These are phyloP conservation scores for Anguilla rostrata DNA, from an alignment of 2,113 vertebrate species.

Conservation along the genomic window DNA sequence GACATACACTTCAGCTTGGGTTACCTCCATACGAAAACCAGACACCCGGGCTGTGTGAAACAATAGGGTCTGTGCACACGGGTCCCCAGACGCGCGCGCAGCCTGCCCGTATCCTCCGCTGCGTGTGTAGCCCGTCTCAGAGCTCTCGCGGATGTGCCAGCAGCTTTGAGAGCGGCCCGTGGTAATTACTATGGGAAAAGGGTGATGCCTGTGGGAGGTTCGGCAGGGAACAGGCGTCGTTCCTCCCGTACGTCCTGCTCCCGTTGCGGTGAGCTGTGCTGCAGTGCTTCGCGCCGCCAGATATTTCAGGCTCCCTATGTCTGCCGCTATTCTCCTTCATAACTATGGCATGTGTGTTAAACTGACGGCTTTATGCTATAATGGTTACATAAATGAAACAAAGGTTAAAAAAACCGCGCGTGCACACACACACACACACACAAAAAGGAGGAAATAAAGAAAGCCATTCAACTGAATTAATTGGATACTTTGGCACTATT, in stretches of 20 bases:
- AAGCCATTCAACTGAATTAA: conserved; percentile 36
- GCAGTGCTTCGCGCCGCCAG: conserved; percentile 45
- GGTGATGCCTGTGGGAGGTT: conserved; percentile 44
- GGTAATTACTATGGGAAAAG: conserved; percentile 52
- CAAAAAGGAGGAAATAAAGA: conserved; percentile 30
- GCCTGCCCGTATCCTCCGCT: conserved; percentile 58
- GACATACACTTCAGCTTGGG: conserved; percentile 38
- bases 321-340: conserved; percentile 31
- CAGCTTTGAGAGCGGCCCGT: conserved; percentile 59
- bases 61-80: conserved; percentile 49
- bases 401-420: conserved; percentile 38
- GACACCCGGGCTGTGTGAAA: conserved; percentile 55
- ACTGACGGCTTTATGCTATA: conserved; percentile 41
- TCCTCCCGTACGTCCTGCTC: conserved; percentile 50
- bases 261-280: conserved; percentile 48
- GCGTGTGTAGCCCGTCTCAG: conserved; percentile 57
- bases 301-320: conserved; percentile 38
- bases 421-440: conserved; percentile 7
- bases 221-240: conserved; percentile 59
- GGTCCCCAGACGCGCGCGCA: conserved; percentile 56
- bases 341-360: conserved; percentile 32
- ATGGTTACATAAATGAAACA: conserved; percentile 45
- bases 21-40: conserved; percentile 53
- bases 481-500: conserved; percentile 43
- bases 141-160: conserved; percentile 65